Conservation (phyloP, 2,113 vertebrate species). For the Phyllopteryx taeniolatus region DNA sequence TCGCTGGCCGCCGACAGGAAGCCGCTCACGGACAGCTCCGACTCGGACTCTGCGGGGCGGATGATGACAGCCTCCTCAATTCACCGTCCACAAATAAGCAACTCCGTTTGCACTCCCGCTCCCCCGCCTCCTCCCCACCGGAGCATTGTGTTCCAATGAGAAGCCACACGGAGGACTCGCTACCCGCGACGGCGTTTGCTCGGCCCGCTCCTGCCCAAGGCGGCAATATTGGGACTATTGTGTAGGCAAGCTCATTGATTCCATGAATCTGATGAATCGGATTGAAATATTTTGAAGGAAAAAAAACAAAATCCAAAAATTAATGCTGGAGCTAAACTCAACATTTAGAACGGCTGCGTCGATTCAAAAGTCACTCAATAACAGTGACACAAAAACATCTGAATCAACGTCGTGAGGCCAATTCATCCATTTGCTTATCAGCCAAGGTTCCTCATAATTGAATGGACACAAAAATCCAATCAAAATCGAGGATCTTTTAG, state of each 20-base stretch:
- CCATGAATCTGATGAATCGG: background rate
- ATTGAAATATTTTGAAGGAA: background rate
- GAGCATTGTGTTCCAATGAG: conserved; percentile 78
- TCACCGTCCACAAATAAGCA: conserved; percentile 59
- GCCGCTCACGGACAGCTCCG: conserved; percentile 83
- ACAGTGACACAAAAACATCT: no score
- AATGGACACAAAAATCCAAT: no score
- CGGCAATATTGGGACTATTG: background rate
- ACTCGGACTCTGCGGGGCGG: conserved; percentile 81
- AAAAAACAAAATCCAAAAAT: no score
- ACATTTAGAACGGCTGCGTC: no score
- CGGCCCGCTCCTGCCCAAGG: conserved; percentile 1
- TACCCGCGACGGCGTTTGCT: conserved; percentile 61
- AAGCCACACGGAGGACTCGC: conserved; percentile 65
- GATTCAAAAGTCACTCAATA: no score
- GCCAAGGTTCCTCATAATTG: no score
- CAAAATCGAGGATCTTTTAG: no score
- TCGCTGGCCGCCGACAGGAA: conserved; percentile 80
- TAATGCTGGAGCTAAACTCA: no score
- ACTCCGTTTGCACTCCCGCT: conserved; percentile 33
- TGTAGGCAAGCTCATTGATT: background rate
- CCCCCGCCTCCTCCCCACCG: conserved; percentile 72
- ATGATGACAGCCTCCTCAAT: conserved; percentile 37
- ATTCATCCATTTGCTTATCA: no score
- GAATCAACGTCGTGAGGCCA: no score